phyloP scores from a whole-genome alignment of 2,797 vertebrate species.

The Cyclura pinguis region DNA sequence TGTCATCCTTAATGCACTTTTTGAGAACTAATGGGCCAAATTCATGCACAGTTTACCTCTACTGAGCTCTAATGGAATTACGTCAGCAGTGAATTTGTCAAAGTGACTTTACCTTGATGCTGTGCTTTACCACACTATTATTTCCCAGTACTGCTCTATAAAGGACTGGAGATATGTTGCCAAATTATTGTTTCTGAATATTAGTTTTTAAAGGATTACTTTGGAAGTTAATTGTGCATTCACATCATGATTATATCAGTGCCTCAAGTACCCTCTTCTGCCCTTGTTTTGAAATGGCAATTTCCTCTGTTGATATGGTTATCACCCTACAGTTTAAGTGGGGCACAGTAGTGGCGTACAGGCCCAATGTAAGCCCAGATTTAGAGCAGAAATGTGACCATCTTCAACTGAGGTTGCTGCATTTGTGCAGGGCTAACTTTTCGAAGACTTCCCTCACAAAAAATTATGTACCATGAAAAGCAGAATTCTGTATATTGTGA shows the following conservation, averaged over 20 bases:
- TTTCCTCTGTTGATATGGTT: background rate
- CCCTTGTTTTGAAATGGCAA: background rate
- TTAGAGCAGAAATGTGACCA: background rate
- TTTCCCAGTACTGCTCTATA: conserved; percentile 22
- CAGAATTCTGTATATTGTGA: background rate
- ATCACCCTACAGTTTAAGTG: background rate
- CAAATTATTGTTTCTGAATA: background rate
- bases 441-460: background rate
- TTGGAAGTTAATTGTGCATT: conserved; percentile 14
- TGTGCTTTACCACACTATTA: background rate
- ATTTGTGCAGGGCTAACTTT: background rate
- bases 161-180: background rate
- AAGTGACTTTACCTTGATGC: conserved; percentile 24
- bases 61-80: conserved; percentile 24
- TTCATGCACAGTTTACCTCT: background rate
- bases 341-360: background rate
- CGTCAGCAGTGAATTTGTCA: conserved; percentile 19
- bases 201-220: background rate
- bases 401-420: too few relatives aligned
- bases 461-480: background rate
- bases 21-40: conserved; percentile 5
- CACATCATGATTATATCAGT: background rate
- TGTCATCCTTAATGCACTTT: conserved; percentile 29
- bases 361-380: background rate
- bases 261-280: background rate